phyloP scores from a whole-genome alignment of 1,140 invertebrate species.

The Leptinotarsa texana region DNA sequence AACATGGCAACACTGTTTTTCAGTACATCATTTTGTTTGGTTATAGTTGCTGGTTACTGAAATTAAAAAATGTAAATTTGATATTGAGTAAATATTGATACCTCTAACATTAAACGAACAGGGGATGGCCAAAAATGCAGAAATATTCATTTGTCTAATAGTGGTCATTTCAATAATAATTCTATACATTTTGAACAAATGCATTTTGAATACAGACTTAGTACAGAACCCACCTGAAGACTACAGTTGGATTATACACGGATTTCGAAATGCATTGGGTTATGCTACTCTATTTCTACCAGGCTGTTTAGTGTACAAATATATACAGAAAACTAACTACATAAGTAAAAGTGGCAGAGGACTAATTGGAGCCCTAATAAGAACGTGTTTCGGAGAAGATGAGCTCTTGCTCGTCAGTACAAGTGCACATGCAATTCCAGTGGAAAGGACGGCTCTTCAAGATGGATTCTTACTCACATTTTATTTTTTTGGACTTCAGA shows the following conservation, averaged over 20 bases:
- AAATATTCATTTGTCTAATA: slow-evolving; percentile 46
- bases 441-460: slow-evolving; percentile 58
- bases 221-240: slow-evolving; percentile 46
- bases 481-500: slow-evolving; percentile 88
- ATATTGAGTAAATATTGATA: neutral
- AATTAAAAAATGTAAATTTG: no score
- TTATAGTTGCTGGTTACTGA: no score
- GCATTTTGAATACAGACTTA: slow-evolving; percentile 35
- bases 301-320: slow-evolving; percentile 82
- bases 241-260: slow-evolving; percentile 77
- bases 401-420: slow-evolving; percentile 51
- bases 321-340: slow-evolving; percentile 79
- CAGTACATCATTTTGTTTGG: no score
- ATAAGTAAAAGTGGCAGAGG: slow-evolving; percentile 77
- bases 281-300: slow-evolving; percentile 88
- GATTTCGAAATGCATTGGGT: slow-evolving; percentile 81
- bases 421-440: slow-evolving; percentile 41
- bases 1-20: no score
- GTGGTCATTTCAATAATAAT: slow-evolving; percentile 38
- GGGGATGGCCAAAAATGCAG: slow-evolving; percentile 43
- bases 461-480: slow-evolving; percentile 68
- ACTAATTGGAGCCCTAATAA: slow-evolving; percentile 61
- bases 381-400: slow-evolving; percentile 67
- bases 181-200: slow-evolving; percentile 43
- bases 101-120: neutral